A percentile compares a stretch with the other conserved stretches of the same genome.
These are phyloP conservation scores for Hemibagrus wyckioides DNA, from an alignment of 2,113 vertebrate genomes.

Conservation along the genomic window DNA sequence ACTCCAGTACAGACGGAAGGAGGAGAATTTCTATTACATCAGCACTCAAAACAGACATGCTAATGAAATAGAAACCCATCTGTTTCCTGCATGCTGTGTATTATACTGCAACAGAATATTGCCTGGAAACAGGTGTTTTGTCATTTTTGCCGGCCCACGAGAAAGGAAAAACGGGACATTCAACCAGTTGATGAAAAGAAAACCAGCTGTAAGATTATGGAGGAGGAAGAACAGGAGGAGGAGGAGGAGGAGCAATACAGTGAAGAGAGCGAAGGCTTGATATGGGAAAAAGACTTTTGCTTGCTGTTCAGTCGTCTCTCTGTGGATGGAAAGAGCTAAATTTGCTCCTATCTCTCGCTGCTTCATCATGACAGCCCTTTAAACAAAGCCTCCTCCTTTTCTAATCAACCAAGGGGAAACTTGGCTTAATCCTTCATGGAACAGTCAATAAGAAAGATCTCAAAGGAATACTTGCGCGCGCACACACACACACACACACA, in stretches of 20 bases:
- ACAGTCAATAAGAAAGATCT: slow-evolving; percentile 40
- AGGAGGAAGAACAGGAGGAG: neutral
- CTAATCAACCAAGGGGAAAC: slow-evolving; percentile 34
- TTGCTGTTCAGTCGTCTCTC: neutral
- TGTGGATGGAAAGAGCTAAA: neutral
- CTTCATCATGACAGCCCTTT: neutral
- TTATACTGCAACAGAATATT: neutral
- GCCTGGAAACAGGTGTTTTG: neutral
- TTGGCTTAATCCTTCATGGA: slow-evolving; percentile 36
- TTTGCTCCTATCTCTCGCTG: neutral
- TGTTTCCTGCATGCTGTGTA: slow-evolving; percentile 39
- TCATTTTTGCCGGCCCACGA: neutral
- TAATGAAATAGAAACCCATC: slow-evolving; percentile 47
- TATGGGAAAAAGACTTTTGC: slow-evolving; percentile 15
- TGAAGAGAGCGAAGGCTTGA: neutral
- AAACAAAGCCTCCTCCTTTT: slow-evolving; percentile 25
- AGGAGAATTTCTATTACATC: slow-evolving; percentile 9
- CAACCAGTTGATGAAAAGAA: neutral
- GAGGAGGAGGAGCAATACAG: neutral
- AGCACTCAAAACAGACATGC: slow-evolving; percentile 37
- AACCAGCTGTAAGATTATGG: neutral
- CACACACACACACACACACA: slow-evolving; percentile 23
- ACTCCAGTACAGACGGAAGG: neutral
- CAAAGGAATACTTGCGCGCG: slow-evolving; percentile 35
- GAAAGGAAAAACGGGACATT: slow-evolving; percentile 1